phyloP scores from a whole-genome alignment of 2,113 vertebrate species.

The Notothenia coriiceps region DNA sequence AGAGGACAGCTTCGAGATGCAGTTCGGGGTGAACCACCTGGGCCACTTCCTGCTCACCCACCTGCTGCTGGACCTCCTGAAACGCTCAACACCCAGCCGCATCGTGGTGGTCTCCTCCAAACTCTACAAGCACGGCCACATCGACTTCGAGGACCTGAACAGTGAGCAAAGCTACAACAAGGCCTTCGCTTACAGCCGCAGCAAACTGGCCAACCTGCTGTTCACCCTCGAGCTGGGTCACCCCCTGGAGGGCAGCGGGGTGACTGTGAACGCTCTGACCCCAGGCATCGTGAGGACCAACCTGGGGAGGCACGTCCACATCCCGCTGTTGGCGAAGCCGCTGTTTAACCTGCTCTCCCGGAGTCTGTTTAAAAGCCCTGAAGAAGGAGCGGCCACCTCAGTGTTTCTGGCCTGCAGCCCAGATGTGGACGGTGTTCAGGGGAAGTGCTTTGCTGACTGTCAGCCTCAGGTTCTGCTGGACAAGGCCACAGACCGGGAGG shows the following conservation, averaged over 20 bases:
- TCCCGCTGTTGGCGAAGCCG: constrained; percentile 88
- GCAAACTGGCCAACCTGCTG: constrained; percentile 92
- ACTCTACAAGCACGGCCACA: constrained; percentile 92
- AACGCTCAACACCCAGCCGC: constrained; percentile 90
- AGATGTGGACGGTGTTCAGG: constrained; percentile 87
- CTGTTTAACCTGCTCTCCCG: constrained; percentile 87
- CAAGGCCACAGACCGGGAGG: constrained; percentile 88
- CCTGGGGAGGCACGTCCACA: constrained; percentile 87
- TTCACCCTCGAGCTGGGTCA: constrained; percentile 89
- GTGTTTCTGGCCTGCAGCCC: constrained; percentile 90
- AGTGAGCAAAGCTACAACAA: constrained; percentile 90
- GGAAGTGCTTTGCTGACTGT: constrained; percentile 91
- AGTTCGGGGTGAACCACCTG: constrained; percentile 93
- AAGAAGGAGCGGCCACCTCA: constrained; percentile 90
- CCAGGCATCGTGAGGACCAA: constrained; percentile 92
- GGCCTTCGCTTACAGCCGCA: constrained; percentile 90
- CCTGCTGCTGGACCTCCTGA: constrained; percentile 91
- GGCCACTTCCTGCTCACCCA: constrained; percentile 93
- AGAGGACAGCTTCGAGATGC: constrained; percentile 94
- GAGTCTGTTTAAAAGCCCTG: constrained; percentile 90
- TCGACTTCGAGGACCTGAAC: constrained; percentile 94
- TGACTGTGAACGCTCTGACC: constrained; percentile 89
- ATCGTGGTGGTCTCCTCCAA: constrained; percentile 92
- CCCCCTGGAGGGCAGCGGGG: constrained; percentile 87
- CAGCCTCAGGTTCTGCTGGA: constrained; percentile 88